A percentile compares a stretch with the other conserved stretches of the same genome.
phyloP scores from a whole-genome alignment of 2,113 vertebrate species.

The Protobothrops mucrosquamatus region DNA sequence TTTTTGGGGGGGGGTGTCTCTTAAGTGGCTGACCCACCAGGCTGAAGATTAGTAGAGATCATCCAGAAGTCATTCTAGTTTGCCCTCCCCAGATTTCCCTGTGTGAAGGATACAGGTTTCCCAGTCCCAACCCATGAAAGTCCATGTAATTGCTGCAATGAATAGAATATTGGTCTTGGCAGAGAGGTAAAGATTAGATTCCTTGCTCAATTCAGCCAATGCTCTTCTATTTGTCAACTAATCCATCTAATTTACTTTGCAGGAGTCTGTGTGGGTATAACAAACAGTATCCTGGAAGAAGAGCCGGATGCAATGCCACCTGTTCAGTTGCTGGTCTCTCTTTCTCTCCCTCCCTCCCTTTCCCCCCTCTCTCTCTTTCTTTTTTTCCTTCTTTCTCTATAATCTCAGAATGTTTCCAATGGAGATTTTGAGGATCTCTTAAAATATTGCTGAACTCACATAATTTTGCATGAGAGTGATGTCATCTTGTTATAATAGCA shows the following conservation, averaged over 20 bases:
- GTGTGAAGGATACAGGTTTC: not conserved
- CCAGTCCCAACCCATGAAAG: not conserved
- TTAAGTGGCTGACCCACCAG: not conserved
- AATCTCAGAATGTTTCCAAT: not conserved
- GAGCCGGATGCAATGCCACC: not conserved
- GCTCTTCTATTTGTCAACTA: not conserved
- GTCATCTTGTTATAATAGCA: not conserved
- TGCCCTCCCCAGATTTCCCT: not conserved
- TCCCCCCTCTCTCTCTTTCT: too few relatives aligned
- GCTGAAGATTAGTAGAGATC: not conserved
- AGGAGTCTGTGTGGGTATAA: not conserved
- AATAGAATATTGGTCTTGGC: not conserved
- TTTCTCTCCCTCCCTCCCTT: accelerated
- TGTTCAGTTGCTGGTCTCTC: not conserved
- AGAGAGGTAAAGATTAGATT: not conserved
- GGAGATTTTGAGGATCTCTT: not conserved
- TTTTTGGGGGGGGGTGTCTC: too few relatives aligned
- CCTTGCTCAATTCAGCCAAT: not conserved
- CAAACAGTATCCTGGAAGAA: not conserved
- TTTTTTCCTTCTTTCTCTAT: too few relatives aligned
- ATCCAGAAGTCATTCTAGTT: not conserved
- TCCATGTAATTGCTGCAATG: not conserved
- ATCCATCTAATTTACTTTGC: not conserved
- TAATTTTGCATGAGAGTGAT: not conserved
- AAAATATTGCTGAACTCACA: not conserved